Evolutionary conservation across 64 coral and sea anemone species (phyloP).

Genomic region (Montipora capricornis): DNA sequence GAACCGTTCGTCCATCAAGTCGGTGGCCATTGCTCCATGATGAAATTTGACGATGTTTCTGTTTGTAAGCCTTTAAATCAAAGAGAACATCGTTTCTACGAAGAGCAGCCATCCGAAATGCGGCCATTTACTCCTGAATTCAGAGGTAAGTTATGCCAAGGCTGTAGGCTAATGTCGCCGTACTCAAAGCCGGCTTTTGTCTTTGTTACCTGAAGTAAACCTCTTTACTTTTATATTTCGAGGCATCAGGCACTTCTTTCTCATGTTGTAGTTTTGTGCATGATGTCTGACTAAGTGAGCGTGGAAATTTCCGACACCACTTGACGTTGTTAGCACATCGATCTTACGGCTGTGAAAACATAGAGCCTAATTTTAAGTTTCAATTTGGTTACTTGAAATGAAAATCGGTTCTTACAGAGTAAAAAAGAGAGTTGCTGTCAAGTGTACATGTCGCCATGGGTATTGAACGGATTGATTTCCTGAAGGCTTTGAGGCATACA

Average conservation of each 20-base stretch:
- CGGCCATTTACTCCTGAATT: constrained; percentile 92
- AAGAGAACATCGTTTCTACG: constrained; percentile 94
- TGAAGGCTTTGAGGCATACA: too few species aligned
- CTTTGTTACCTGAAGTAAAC: not conserved
- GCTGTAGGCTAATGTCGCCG: too few species aligned
- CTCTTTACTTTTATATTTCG: too few species aligned
- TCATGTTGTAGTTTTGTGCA: not conserved
- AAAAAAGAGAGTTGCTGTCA: not conserved
- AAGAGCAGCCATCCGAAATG: constrained; percentile 89
- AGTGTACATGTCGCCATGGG: not conserved
- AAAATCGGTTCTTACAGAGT: not conserved
- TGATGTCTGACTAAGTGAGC: not conserved
- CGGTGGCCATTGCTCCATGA: constrained; percentile 91
- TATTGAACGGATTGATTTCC: not conserved
- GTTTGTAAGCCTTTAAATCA: constrained; percentile 91
- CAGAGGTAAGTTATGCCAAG: constrained; percentile 60
- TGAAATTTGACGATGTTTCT: constrained; percentile 93
- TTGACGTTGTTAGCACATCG: not conserved
- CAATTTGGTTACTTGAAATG: not conserved
- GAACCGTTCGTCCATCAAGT: constrained; percentile 99
- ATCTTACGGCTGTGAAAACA: not conserved
- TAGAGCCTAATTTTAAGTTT: too few species aligned
- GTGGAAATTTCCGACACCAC: not conserved
- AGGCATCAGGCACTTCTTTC: not conserved
- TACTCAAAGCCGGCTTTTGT: not conserved